phyloP scores from a whole-genome alignment of 2,113 vertebrate species.

The Toxotes jaculatrix region DNA sequence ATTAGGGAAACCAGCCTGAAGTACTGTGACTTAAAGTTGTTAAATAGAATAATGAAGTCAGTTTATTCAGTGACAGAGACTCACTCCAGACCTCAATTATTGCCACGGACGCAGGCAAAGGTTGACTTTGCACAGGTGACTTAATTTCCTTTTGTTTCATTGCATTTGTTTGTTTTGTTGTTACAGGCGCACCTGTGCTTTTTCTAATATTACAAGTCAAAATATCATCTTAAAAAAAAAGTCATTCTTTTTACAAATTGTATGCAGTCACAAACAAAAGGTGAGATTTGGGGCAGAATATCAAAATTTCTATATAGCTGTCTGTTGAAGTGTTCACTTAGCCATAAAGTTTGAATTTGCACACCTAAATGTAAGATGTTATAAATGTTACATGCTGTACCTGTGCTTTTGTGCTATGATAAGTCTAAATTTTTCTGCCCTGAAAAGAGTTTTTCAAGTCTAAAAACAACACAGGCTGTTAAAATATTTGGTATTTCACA shows the following conservation, averaged over 20 bases:
- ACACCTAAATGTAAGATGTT: neutral
- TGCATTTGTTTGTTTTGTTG: neutral
- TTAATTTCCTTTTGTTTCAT: neutral
- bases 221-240: too few relatives aligned
- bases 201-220: neutral
- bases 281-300: neutral
- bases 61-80: neutral
- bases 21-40: too few relatives aligned
- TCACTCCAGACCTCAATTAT: neutral
- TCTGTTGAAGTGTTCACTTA: neutral
- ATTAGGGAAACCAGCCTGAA: neutral
- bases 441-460: neutral
- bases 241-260: neutral
- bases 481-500: neutral
- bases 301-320: too few relatives aligned
- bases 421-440: neutral
- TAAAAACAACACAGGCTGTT: neutral
- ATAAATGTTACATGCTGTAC: neutral
- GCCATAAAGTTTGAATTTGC: neutral
- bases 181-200: neutral
- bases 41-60: neutral
- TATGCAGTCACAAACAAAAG: neutral
- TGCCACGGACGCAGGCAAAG: neutral
- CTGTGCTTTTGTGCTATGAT: neutral
- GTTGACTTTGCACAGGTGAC: neutral